A percentile compares a stretch with the other conserved stretches of the same genome.
Conservation (phyloP, 2,797 vertebrate genomes). For the Channallabes apus region DNA sequence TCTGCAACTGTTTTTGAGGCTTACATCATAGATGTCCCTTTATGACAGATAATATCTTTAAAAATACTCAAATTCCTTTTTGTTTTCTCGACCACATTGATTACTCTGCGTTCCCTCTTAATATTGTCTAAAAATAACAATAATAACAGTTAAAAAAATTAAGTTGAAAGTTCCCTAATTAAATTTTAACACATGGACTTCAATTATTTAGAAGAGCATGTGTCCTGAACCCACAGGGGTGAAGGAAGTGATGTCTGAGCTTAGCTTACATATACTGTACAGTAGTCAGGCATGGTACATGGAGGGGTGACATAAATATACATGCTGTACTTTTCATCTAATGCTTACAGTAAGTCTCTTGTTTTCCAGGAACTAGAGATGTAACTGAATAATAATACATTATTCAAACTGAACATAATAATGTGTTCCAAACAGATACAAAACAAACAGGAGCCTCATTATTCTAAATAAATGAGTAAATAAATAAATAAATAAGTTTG, state of each 20-base stretch:
- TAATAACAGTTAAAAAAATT: background rate
- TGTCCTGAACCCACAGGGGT: slow-evolving; percentile 46
- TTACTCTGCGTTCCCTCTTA: background rate
- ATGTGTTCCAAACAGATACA: background rate
- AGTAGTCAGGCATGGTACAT: slow-evolving; percentile 36
- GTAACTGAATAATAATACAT: background rate
- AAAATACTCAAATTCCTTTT: background rate
- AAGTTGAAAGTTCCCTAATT: slow-evolving; percentile 31
- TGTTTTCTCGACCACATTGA: background rate
- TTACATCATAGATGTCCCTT: background rate
- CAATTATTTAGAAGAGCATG: slow-evolving; percentile 54
- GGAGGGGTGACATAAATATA: slow-evolving; percentile 52
- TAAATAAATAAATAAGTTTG: background rate
- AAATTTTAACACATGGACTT: slow-evolving; percentile 54
- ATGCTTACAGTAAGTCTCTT: slow-evolving; percentile 30
- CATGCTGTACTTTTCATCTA: slow-evolving; percentile 49
- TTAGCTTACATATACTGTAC: slow-evolving; percentile 57
- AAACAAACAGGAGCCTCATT: background rate
- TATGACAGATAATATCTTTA: too few relatives aligned
- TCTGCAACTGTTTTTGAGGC: background rate
- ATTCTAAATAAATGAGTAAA: background rate
- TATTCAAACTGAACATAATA: background rate
- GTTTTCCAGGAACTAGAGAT: background rate
- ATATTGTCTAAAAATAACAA: background rate
- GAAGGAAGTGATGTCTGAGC: slow-evolving; percentile 57